Conservation (phyloP, 2,797 vertebrate species). For the Eulemur albifrons region DNA sequence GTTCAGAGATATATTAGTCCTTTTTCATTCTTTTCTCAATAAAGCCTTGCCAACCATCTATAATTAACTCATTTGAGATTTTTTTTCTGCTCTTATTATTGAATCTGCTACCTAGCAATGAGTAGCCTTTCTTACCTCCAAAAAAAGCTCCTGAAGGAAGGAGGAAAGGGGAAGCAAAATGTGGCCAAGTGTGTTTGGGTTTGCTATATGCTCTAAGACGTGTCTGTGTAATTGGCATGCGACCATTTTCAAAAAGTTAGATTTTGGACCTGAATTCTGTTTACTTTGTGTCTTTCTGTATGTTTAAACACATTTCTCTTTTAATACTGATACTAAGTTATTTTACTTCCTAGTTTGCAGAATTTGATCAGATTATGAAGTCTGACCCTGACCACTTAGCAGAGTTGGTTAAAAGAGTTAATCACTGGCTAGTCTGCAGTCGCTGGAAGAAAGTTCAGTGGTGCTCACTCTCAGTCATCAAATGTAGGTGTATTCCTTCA, state of each 20-base stretch:
- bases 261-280: neutral
- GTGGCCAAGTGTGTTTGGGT: neutral
- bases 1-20: neutral
- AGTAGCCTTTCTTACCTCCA: neutral
- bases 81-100: neutral
- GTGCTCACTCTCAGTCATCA: slow-evolving; percentile 95
- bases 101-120: neutral
- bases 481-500: slow-evolving; percentile 87
- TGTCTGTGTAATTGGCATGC: neutral
- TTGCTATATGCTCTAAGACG: neutral
- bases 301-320: neutral
- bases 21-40: neutral
- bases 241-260: neutral
- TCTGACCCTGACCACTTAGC: slow-evolving; percentile 97
- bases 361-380: slow-evolving; percentile 99
- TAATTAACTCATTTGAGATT: neutral
- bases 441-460: slow-evolving; percentile 99
- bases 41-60: neutral
- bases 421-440: slow-evolving; percentile 97
- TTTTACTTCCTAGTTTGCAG: slow-evolving; percentile 90
- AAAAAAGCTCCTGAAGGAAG: neutral
- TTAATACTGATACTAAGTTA: slow-evolving; percentile 28
- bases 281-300: neutral
- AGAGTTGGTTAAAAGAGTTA: slow-evolving; percentile 94
- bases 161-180: neutral